Base-by-base conservation (phyloP, 2,888 invertebrate genomes). In the Orthonevra nobilis region DNA sequence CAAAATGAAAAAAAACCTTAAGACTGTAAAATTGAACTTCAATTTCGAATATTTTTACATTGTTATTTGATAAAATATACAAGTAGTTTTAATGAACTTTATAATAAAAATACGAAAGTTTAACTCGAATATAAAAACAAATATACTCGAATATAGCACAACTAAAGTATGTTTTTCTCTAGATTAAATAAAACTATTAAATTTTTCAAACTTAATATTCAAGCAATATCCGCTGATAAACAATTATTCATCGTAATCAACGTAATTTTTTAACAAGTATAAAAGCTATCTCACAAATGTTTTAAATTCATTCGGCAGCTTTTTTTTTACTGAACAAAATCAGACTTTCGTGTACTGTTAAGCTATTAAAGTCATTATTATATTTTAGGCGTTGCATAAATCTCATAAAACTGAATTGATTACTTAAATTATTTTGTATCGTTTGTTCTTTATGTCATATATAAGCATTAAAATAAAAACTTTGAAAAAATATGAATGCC, bases 111-210 rank as follows among this genome's bases (percentile, higher is more conserved):
- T 44, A 58, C 36, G n/a, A n/a, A 44, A 17, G 23, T 36, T 44
- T 61, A 52, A 70, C 63, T 63, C 48, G 52, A 50, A 54, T 40
- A 54, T 36, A 34, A 52, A 50, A 32, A 17, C 36, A 42, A 15
- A 2, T 56, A 72, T 58, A 73, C 73, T 72, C 63, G 63, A 72
- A 56, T 73, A 64, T 58, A 56, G 70, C 70, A 73, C 73, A 73
- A 73, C 26, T 40, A 64, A 40, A 42, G 23, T 4, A 40, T 15
- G 36, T 32, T 48, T n/a, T 66, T 58, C 38, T 68, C 12, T 14
- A 20, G 23, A 50, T 10, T 34, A 42, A 12, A 42, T 20, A 50
- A 48, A 61, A 60, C 38, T 28, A 38, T 40, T 56, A 42, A 50
- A 7, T 5, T 34, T 14, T 34, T 34, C 17, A 38, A 14, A 48